Base-by-base conservation (phyloP, 2,113 vertebrate species). In the Ascaphus truei region DNA sequence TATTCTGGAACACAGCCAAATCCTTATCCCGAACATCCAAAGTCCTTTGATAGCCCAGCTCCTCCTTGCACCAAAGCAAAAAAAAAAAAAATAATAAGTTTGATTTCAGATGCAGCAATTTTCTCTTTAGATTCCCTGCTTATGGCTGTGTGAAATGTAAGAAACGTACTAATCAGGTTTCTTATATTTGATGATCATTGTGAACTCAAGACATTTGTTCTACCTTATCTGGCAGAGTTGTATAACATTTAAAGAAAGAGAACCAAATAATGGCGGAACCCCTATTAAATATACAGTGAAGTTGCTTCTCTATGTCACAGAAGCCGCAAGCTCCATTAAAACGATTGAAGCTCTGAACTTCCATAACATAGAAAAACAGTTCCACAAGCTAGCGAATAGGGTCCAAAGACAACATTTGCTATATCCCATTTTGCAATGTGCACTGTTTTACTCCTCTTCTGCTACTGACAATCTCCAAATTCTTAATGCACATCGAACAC, bases 401-500 rank as follows among this genome's bases (percentile, higher is more conserved):
- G 23, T 30, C 31, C 29, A 67, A 67, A 57, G 16, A 57, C 25
- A 33, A 18, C 22, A 34, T 12, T 34, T 57, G 2, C 7, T 47
- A 47, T 9, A 26, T 34, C 36, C 52, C 53, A 68, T 57, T 68
- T 52, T 58, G 30, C 34, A 29, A 53, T 29, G 10, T 33, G 50
- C 63, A 31, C 30, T 52, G 29, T 36, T 67, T 67, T 57, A 57
- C 47, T 47, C 23, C 45, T 47, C 41, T 34, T 18, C 18, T 66
- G 7, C 63, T 41, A 16, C 51, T 56, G 63, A 66, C 63, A 56
- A 55, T 39, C 41, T 52, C 48, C 33, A 41, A 55, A 65, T 65
- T 25, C n/a, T n/a, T 36, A 23, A 53, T 43, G 25, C 41, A 31
- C 20, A 31, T 8, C 9, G 29, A 45, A 36, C 26, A 43, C 36